phyloP scores from a whole-genome alignment of 2,888 invertebrate species.

The Mayetiola destructor region DNA sequence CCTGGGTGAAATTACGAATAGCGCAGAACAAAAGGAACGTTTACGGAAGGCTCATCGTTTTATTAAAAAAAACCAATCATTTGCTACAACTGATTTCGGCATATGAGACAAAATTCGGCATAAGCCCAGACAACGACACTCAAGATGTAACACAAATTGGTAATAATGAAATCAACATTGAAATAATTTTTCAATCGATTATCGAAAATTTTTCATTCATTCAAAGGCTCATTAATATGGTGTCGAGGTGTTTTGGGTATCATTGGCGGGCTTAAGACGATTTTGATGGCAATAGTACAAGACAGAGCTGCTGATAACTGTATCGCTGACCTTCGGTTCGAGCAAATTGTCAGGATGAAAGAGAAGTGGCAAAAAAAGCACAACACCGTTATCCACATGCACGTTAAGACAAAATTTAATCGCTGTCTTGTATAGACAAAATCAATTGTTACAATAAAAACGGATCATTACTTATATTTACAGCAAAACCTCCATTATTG shows the following conservation, averaged over 20 bases:
- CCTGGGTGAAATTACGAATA: background rate
- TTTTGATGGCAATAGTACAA: slow-evolving; percentile 3
- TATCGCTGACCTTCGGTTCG: slow-evolving; percentile 1
- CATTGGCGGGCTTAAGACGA: background rate
- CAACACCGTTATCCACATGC: slow-evolving; percentile 6
- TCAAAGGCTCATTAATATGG: slow-evolving; percentile 11
- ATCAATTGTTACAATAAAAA: background rate
- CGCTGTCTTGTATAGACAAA: slow-evolving; percentile 1
- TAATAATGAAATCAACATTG: slow-evolving; percentile 7
- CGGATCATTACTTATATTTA: no score
- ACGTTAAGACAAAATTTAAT: background rate
- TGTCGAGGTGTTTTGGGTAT: slow-evolving; percentile 11
- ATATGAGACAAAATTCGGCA: background rate
- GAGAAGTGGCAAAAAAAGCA: slow-evolving; percentile 10
- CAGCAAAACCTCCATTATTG: no score
- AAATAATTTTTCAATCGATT: slow-evolving; percentile 11
- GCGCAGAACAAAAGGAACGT: slow-evolving; percentile 4
- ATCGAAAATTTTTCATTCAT: slow-evolving; percentile 11
- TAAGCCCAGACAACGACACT: slow-evolving; percentile 3
- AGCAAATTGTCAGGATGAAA: no score
- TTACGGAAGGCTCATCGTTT: background rate
- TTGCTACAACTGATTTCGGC: background rate
- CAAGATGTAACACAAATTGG: slow-evolving; percentile 2
- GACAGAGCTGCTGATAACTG: slow-evolving; percentile 1
- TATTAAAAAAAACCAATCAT: background rate